phyloP scores from a whole-genome alignment of 2,113 vertebrate genomes.

The Chaetodon trifascialis region DNA sequence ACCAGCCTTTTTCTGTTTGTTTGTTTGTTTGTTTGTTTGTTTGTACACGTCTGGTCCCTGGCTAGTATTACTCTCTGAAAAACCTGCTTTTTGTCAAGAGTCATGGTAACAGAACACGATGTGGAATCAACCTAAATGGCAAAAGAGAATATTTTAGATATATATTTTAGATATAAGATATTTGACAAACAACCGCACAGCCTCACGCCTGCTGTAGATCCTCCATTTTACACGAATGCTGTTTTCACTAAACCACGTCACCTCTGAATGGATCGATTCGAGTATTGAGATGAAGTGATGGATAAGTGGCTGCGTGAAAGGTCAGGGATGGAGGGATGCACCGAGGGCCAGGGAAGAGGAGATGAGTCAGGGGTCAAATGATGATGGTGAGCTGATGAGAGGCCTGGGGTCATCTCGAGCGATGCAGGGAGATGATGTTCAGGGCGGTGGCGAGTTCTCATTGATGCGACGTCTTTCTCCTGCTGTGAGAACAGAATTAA shows the following conservation, averaged over 20 bases:
- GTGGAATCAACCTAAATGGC: background rate
- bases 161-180: too few species aligned
- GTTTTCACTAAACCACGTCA: background rate
- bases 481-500: background rate
- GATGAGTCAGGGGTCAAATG: background rate
- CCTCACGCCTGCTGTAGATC: background rate
- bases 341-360: background rate
- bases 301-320: background rate
- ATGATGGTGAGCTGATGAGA: constrained; percentile 13
- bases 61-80: background rate
- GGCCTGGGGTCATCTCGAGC: background rate
- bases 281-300: background rate
- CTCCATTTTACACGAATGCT: background rate
- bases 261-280: background rate
- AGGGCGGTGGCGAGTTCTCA: background rate
- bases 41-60: background rate
- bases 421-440: background rate
- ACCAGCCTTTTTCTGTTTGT: background rate
- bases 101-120: too few species aligned
- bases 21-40: background rate
- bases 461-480: background rate
- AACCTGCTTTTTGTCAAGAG: too few species aligned
- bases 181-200: background rate
- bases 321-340: background rate
- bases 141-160: background rate